These are phyloP conservation scores for Hydrotaea diabolus DNA, from an alignment of 2,888 invertebrate genomes.

Conservation along the genomic window DNA sequence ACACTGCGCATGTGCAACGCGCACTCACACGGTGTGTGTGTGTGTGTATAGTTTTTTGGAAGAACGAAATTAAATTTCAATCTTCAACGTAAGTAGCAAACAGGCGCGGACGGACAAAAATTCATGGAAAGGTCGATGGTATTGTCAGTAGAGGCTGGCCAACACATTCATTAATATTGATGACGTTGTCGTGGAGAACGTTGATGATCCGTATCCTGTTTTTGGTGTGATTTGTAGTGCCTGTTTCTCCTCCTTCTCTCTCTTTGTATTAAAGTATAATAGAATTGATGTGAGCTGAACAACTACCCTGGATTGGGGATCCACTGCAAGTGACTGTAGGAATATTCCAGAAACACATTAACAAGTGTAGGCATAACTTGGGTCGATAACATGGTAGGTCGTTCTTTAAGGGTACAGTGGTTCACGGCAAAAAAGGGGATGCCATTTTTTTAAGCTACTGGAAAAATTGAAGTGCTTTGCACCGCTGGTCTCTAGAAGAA, in stretches of 20 bases:
- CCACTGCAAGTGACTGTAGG: background rate
- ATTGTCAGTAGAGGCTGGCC: no score
- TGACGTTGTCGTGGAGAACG: background rate
- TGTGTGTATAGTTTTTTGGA: no score
- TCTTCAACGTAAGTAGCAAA: no score
- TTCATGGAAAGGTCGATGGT: background rate
- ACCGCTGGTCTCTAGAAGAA: no score
- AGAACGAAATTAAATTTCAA: no score
- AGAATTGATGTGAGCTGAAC: background rate
- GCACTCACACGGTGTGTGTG: background rate
- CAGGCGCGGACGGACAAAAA: background rate
- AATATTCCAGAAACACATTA: no score
- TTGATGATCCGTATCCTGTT: background rate
- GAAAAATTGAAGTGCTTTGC: no score
- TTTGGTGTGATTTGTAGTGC: background rate
- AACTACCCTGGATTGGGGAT: background rate
- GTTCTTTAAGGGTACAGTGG: no score
- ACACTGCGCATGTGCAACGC: background rate
- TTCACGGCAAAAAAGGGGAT: no score
- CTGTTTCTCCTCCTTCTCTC: background rate
- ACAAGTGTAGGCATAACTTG: no score
- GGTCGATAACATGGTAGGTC: no score
- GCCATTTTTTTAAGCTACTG: no score
- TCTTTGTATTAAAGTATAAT: background rate
- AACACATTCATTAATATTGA: background rate